Evolutionary conservation across 2,888 invertebrate species (phyloP), one percentile per base, ranked within the genome.

Genomic region (Sepiola atlantica): DNA sequence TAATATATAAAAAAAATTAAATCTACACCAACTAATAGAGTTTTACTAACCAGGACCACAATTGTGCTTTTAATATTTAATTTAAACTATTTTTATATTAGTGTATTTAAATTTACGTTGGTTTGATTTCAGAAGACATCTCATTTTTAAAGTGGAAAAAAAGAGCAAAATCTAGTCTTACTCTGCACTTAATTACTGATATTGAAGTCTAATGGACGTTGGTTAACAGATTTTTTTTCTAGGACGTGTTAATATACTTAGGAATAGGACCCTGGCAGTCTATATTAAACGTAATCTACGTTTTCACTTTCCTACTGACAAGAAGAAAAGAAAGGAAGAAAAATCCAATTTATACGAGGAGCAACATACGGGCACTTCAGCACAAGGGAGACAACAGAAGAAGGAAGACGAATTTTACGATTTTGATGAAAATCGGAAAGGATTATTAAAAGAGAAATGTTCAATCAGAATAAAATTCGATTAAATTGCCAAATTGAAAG

Each of bases 71-170:
- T 77, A n/a, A n/a, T 16, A n/a, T 77, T 32, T n/a, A 16, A 77
- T 77, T 32, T 77, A 61, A 61, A 61, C 0, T 21, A 21, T 61
- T 24, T 61, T 24, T 61, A 24, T 24, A 16, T 77, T n/a, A 12
- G 14, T 77, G 16, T 16, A 77, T n/a, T 61, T 21, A 24, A 61
- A 24, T 77, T 77, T 18, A 77, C n/a, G 77, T 77, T 77, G 77
- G 77, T 77, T 77, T 77, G 77, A 77, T 77, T 77, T 77, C 77
- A 77, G 77, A 77, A 77, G n/a, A 16, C 77, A n/a, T 77, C 77
- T 28, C 77, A 77, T 77, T 77, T 77, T 61, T 61, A n/a, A 10
- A 0, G n/a, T 1, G 14, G 1, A 21, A 61, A 61, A 61, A 28
- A 61, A 18, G 10, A 77, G n/a, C 28, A 1, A n/a, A 77, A n/a